phyloP scores from a whole-genome alignment of 2,888 invertebrate genomes.

The Orthosia cruda region DNA sequence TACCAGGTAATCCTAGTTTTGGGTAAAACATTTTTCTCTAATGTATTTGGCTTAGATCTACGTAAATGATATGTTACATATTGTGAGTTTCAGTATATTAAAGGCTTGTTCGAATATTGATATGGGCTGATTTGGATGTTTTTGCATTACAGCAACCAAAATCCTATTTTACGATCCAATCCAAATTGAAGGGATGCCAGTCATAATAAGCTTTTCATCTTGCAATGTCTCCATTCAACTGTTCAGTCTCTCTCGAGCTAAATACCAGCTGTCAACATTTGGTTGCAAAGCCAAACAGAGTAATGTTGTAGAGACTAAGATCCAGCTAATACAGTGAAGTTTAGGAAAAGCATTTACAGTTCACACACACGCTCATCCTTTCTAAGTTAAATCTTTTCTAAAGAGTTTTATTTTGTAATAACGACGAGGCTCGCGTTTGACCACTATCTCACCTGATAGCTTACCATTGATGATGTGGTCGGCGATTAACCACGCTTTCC shows the following conservation, averaged over 20 bases:
- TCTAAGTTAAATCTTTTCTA: background rate
- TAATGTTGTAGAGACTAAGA: background rate
- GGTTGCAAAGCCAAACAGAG: too few species aligned
- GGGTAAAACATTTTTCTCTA: conserved; percentile 54
- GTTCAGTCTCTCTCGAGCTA: background rate
- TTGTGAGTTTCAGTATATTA: conserved; percentile 35
- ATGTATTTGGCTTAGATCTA: conserved; percentile 47
- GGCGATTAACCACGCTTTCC: too few species aligned
- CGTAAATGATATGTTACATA: conserved; percentile 43
- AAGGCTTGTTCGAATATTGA: conserved; percentile 42
- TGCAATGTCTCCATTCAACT: background rate
- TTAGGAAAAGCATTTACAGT: background rate
- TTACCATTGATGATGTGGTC: too few species aligned
- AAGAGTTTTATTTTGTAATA: too few species aligned
- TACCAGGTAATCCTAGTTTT: conserved; percentile 71
- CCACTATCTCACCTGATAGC: too few species aligned
- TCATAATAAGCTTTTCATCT: background rate
- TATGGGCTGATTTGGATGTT: conserved; percentile 6
- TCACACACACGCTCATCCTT: background rate
- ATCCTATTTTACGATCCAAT: conserved; percentile 2
- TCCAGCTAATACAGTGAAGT: background rate
- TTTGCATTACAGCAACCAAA: conserved; percentile 5
- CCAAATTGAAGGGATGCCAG: background rate
- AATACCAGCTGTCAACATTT: background rate
- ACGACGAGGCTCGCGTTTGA: too few species aligned